A percentile compares a stretch with the other conserved stretches of the same genome.
Conservation (phyloP, 2,888 invertebrate genomes). For the Drepanosiphum platanoidis region DNA sequence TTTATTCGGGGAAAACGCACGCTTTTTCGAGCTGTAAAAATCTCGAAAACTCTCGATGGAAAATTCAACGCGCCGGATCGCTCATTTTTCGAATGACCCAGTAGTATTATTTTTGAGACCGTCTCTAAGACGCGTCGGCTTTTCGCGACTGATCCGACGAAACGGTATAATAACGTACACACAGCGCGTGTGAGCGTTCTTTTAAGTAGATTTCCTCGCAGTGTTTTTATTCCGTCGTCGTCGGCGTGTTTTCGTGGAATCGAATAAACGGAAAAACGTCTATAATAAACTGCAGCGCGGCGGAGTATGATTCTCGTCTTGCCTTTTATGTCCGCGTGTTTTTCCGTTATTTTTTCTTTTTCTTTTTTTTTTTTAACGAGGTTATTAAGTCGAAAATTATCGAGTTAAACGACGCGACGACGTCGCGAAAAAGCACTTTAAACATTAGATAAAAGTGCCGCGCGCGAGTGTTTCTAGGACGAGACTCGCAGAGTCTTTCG, state of each 20-base stretch:
- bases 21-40: neutral
- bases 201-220: neutral
- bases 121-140: too few relatives aligned
- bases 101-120: too few relatives aligned
- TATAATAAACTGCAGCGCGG: too few relatives aligned
- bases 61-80: neutral
- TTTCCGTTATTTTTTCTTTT: neutral
- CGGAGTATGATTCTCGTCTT: too few relatives aligned
- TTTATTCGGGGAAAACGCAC: neutral
- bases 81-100: neutral
- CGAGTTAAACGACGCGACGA: too few relatives aligned
- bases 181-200: neutral
- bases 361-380: neutral
- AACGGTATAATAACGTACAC: too few relatives aligned
- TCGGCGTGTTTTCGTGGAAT: neutral
- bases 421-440: too few relatives aligned
- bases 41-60: neutral
- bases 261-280: neutral
- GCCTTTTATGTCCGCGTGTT: too few relatives aligned
- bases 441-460: too few relatives aligned
- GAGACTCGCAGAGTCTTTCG: too few relatives aligned
- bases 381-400: too few relatives aligned
- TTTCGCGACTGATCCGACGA: neutral
- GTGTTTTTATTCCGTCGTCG: neutral
- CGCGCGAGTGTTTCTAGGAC: too few relatives aligned